phyloP scores from a whole-genome alignment of 2,113 vertebrate species.

The Leucoraja erinaceus region DNA sequence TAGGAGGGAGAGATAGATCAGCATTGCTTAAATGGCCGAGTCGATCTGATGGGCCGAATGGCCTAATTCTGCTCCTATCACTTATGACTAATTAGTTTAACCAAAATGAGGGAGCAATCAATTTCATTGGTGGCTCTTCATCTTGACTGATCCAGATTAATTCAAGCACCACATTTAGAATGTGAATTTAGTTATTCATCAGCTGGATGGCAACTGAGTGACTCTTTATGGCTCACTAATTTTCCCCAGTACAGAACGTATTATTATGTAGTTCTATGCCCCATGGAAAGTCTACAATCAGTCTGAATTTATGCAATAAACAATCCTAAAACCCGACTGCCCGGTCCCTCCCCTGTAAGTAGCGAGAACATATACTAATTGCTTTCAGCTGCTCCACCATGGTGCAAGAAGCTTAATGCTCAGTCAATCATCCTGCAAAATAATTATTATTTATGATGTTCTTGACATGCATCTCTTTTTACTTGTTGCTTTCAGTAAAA shows the following conservation, averaged over 20 bases:
- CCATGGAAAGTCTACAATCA: neutral
- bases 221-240: constrained; percentile 11
- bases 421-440: constrained; percentile 29
- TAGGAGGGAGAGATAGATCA: no score
- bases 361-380: constrained; percentile 4
- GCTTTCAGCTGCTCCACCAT: constrained; percentile 22
- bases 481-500: neutral
- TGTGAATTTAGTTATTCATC: neutral
- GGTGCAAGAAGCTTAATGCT: neutral
- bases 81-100: neutral
- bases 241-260: neutral
- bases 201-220: constrained; percentile 16
- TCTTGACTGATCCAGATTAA: neutral
- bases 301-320: constrained; percentile 5
- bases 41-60: no score
- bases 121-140: neutral
- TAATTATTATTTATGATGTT: constrained; percentile 25
- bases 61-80: no score
- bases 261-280: constrained; percentile 4
- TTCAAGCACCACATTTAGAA: neutral
- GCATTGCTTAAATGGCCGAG: no score
- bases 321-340: constrained; percentile 11
- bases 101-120: neutral
- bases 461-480: neutral
- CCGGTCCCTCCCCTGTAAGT: neutral